A percentile compares a stretch with the other conserved stretches of the same genome.
Evolutionary conservation across 1,140 invertebrate genomes (phyloP).

Genomic region (Chrysoperla carnea): DNA sequence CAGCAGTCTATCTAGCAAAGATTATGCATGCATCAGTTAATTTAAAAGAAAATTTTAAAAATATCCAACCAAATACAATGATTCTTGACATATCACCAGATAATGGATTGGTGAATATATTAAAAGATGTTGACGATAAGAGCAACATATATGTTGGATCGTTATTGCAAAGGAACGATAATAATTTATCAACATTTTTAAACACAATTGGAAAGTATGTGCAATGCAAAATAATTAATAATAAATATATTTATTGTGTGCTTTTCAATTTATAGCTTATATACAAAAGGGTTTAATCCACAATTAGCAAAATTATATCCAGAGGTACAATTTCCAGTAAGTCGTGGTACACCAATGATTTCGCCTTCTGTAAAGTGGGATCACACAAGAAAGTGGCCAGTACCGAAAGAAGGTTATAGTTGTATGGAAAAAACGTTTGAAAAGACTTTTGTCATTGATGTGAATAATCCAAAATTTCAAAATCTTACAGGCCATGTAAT

Average conservation of each 20-base stretch:
- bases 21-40: too few relatives aligned
- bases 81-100: too few relatives aligned
- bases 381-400: slow-evolving; percentile 33
- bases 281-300: slow-evolving; percentile 32
- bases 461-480: slow-evolving; percentile 48
- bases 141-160: background rate
- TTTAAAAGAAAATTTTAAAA: too few relatives aligned
- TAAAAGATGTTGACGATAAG: too few relatives aligned
- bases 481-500: slow-evolving; percentile 74
- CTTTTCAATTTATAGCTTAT: slow-evolving; percentile 29
- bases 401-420: slow-evolving; percentile 3
- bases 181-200: slow-evolving; percentile 14
- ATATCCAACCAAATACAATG: too few relatives aligned
- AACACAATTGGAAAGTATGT: slow-evolving; percentile 26
- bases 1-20: too few relatives aligned
- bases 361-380: slow-evolving; percentile 46
- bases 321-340: slow-evolving; percentile 34
- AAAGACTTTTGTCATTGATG: slow-evolving; percentile 9
- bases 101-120: too few relatives aligned
- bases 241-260: slow-evolving; percentile 10
- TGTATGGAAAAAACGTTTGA: background rate
- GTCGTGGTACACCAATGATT: slow-evolving; percentile 39
- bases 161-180: too few relatives aligned
- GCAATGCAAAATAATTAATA: slow-evolving; percentile 1
- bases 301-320: slow-evolving; percentile 33